Base-by-base conservation (phyloP, 2,888 invertebrate species). In the Thalpophila matura region DNA sequence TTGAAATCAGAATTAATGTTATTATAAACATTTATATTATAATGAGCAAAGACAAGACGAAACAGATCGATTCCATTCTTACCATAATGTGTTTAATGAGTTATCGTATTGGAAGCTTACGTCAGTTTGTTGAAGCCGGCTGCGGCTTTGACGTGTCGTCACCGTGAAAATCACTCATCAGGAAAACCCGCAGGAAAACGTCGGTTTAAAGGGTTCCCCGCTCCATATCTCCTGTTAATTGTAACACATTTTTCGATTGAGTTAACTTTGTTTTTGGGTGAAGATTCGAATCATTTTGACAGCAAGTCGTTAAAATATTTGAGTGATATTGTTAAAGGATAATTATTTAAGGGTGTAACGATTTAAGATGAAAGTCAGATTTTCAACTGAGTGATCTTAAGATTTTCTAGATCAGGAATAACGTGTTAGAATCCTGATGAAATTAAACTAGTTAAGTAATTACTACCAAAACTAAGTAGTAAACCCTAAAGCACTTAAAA, bases 101-200 rank as follows among this genome's bases (percentile, higher is more conserved):
- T 86, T 83, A 89, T 86, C 86, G 87, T 89, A 88, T 89, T 86
- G 89, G 90, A 91, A 91, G 88, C 88, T 83, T 86, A 79, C 80
- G 82, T 84, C 82, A 85, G 82, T 74, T 68, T 81, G 83, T 83
- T 77, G 83, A 75, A 46, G 29, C 40, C 18, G 60, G 67, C 64
- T 53, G 66, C 60, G 65, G 77, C 79, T 78, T 80, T 81, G 80
- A 80, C 79, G 82, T 86, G 86, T 88, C 78, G 83, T 81, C 85
- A 85, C 85, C 79, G 86, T 84, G 87, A 85, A 89, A 91, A 82
- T 86, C 87, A 89, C 80, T 88, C 91, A 88, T 89, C 87, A 86
- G 88, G 89, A 88, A 90, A 89, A 87, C 84, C 86, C 86, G 71
- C 80, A 85, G 88, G 86, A 85, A 87, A 89, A 88, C 81, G 81